These are phyloP conservation scores for Origma solitaria DNA, from an alignment of 2,113 vertebrate genomes.

Conservation along the genomic window DNA sequence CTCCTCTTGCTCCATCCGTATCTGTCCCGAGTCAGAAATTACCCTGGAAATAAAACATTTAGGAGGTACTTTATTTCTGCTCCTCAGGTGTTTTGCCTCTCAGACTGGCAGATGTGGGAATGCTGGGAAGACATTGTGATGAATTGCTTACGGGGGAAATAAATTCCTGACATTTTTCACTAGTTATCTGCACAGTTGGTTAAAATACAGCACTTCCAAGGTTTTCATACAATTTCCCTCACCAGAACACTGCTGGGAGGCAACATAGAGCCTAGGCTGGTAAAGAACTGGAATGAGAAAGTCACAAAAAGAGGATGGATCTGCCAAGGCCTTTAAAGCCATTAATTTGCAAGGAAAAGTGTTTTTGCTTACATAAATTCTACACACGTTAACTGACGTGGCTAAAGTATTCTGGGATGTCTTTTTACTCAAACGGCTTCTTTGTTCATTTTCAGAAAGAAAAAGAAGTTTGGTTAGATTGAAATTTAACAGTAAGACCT, in stretches of 20 bases:
- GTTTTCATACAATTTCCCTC: not conserved
- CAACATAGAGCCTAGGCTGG: not conserved
- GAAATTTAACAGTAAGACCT: not conserved
- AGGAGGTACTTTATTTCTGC: not conserved
- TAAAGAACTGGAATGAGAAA: not conserved
- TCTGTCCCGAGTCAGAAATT: not conserved
- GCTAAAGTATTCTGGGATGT: not conserved
- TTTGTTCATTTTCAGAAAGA: not conserved
- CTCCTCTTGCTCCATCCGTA: not conserved
- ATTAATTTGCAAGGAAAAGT: not conserved
- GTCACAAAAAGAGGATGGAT: not conserved
- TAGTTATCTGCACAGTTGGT: not conserved
- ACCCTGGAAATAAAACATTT: not conserved
- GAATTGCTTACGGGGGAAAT: not conserved
- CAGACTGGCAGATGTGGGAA: not conserved
- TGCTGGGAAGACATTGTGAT: not conserved
- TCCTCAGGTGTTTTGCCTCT: not conserved
- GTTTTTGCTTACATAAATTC: not conserved
- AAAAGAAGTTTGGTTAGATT: not conserved
- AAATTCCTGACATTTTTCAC: not conserved
- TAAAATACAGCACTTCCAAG: not conserved
- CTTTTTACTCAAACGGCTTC: not conserved
- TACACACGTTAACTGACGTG: not conserved
- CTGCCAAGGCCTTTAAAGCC: not conserved
- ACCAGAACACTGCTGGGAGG: not conserved